Evolutionary conservation across 2,888 invertebrate genomes (phyloP), one percentile per base, ranked within the genome.

Genomic region (Euplexia lucipara): DNA sequence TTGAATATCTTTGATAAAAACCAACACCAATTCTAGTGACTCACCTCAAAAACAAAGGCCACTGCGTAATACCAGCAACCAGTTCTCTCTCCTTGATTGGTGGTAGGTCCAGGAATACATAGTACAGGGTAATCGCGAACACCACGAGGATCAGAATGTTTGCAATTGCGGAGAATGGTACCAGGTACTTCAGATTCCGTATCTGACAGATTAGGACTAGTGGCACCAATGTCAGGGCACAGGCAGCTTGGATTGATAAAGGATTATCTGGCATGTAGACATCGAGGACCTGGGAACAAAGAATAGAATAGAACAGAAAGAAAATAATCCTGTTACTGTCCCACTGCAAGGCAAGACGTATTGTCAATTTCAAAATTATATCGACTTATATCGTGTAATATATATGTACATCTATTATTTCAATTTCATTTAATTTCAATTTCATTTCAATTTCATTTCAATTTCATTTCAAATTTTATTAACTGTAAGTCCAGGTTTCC

Each of bases 121-220:
- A 98, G 89, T 97, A 98, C 76, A 98, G 95, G 0, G 98, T 98
- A 73, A 99, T 97, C 22, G 94, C 96, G 76, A 99, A 97, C 0
- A 98, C 97, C 0, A 96, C 87, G 0, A 98, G 93, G 85, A 99
- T 97, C 58, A 98, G 96, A 0, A 97, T 76, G 87, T 99, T 99
- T 49, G 99, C 99, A 20, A 98, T 86, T 48, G 97, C 96, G 0
- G 99, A 99, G 88, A 99, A 98, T 0, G 98, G 98, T 14, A 99
- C 98, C 75, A 99, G 92, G 82, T 97, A 97, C 87, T 97, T 98
- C 3, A 99, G 94, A 83, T 98, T 97, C 41, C 98, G 92, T 61
- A 98, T 96, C 87, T 97, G 97, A 60, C 97, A 96, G 61, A 98
- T 95, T 0, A 98, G 84, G 0, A 98, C 93, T 39, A 98, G 90